Conservation (phyloP, 2,797 vertebrate species). For the Betta splendens region DNA sequence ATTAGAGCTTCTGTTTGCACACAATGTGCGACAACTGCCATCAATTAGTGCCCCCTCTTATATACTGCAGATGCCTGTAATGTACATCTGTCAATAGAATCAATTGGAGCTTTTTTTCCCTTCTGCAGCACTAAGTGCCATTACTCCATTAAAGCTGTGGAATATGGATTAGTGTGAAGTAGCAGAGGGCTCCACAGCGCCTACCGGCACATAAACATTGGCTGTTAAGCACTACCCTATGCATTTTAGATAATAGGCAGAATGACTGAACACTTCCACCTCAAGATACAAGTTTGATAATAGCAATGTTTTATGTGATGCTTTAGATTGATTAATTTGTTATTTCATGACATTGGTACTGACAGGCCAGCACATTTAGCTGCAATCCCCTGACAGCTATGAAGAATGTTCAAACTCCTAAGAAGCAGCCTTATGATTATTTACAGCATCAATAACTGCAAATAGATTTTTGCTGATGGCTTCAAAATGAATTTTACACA, state of each 20-base stretch:
- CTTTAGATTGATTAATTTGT: slow-evolving; percentile 47
- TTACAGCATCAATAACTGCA: slow-evolving; percentile 56
- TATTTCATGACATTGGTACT: slow-evolving; percentile 39
- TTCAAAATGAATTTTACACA: slow-evolving; percentile 50
- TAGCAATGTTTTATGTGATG: slow-evolving; percentile 30
- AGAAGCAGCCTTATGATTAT: slow-evolving; percentile 49
- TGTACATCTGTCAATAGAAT: slow-evolving; percentile 58
- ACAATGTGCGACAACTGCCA: slow-evolving; percentile 16
- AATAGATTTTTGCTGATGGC: slow-evolving; percentile 55
- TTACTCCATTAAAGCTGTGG: slow-evolving; percentile 63
- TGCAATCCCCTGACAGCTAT: slow-evolving; percentile 34
- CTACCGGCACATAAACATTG: slow-evolving; percentile 43
- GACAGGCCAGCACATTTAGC: slow-evolving; percentile 45
- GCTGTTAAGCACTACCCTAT: slow-evolving; percentile 31
- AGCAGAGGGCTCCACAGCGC: slow-evolving; percentile 32
- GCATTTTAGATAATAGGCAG: slow-evolving; percentile 36
- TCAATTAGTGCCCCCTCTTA: slow-evolving; percentile 43
- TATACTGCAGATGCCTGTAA: slow-evolving; percentile 41
- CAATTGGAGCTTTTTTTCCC: slow-evolving; percentile 58
- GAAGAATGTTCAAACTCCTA: slow-evolving; percentile 33
- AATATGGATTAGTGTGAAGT: slow-evolving; percentile 65
- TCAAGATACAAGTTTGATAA: slow-evolving; percentile 24
- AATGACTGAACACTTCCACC: slow-evolving; percentile 27
- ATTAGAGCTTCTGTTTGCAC: slow-evolving; percentile 46
- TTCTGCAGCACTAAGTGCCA: slow-evolving; percentile 38